Percentiles rank a stretch among this genome's conserved stretches.
Conservation (phyloP, 2,888 invertebrate genomes). For the Dinocampus coccinellae region DNA sequence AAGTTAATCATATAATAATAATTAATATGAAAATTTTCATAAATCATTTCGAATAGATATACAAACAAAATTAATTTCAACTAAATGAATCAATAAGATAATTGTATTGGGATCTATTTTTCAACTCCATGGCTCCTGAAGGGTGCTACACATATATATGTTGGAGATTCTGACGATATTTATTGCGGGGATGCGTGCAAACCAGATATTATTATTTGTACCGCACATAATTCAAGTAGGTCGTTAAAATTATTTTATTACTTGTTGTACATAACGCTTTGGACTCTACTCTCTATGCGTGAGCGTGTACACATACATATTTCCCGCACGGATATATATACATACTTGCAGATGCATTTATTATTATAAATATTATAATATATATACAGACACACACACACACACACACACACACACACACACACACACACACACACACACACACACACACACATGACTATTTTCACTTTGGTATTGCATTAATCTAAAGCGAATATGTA, state of each 20-base stretch:
- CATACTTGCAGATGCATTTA: slow-evolving; percentile 10
- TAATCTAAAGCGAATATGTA: slow-evolving; percentile 6
- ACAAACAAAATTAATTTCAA: neutral
- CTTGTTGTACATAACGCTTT: slow-evolving; percentile 56
- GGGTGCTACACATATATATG: slow-evolving; percentile 21
- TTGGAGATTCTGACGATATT: slow-evolving; percentile 55
- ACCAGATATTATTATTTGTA: slow-evolving; percentile 64
- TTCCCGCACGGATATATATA: slow-evolving; percentile 15
- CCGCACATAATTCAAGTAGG: slow-evolving; percentile 65
- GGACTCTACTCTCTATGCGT: slow-evolving; percentile 12
- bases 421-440: too few relatives aligned
- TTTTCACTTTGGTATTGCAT: slow-evolving; percentile 29
- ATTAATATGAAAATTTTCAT: too few relatives aligned
- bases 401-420: too few relatives aligned
- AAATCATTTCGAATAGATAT: too few relatives aligned
- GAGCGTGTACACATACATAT: slow-evolving; percentile 20
- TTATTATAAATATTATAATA: too few relatives aligned
- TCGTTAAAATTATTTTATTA: slow-evolving; percentile 67
- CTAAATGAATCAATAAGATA: too few relatives aligned
- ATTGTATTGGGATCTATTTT: neutral
- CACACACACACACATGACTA: too few relatives aligned
- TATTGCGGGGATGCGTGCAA: slow-evolving; percentile 63
- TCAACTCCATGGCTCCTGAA: neutral
- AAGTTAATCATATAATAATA: too few relatives aligned
- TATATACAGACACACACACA: too few relatives aligned